Base-by-base conservation (phyloP, 92 coral and sea anemone species). In the Muricea muricata region DNA sequence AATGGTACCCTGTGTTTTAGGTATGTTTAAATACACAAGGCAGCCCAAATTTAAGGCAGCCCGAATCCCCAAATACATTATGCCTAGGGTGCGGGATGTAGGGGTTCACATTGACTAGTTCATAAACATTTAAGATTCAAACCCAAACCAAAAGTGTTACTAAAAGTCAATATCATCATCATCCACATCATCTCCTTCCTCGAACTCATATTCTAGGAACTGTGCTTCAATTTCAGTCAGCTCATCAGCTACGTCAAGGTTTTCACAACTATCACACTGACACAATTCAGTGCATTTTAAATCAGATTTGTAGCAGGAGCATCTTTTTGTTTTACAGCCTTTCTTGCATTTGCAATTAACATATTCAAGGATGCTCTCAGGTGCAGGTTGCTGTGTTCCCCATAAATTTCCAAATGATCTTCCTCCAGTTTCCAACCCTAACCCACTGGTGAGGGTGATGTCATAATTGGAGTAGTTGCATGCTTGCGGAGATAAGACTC, bases 391-490 rank as follows among this genome's bases (percentile, higher is more conserved):
- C 18, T 8, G 42, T 3, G 73, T 67, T 8, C 73, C 73, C 73
- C 73, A 67, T 13, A 46, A 15, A 67, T 67, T 33, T 13, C 40
- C 20, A 67, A 37, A 30, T 7, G 3, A 30, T 67, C 47, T 67
- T 5, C 0, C 42, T 29, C 42, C 3, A 67, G 73, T 6, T 13
- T 29, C 73, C 73, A 67, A 37, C 73, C 73, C 30, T 67, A 30
- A 30, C 73, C 73, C 33, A 67, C 73, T 30, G 73, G 42, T 67
- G 42, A n/a, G n/a, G n/a, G n/a, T n/a, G n/a, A n/a, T n/a, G 20
- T 46, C 13, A 67, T 2, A 4, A 67, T 32, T 7, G 73, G 73
- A 30, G 18, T 37, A 8, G 73, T 67, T 7, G 73, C 14, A 67
- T 67, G 42, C 42, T 67, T 67, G 6, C 73, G 46, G 4, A 29